These are phyloP conservation scores for Archilochus colubris DNA, from an alignment of 2,113 vertebrate species.

Conservation along the genomic window DNA sequence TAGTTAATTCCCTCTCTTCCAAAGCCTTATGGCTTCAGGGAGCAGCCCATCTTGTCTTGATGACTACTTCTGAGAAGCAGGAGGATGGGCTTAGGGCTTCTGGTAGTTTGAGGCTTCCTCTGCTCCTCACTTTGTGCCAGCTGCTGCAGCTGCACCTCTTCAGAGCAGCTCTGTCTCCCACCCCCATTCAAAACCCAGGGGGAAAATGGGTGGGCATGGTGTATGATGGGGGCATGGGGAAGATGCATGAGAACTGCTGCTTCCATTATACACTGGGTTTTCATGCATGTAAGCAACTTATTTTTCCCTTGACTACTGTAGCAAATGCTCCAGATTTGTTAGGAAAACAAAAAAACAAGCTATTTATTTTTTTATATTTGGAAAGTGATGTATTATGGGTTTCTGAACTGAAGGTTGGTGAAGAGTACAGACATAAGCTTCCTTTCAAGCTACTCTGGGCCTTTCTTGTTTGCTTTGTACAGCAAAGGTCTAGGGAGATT, in stretches of 20 bases:
- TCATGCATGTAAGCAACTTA: not conserved
- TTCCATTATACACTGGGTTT: not conserved
- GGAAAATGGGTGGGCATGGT: not conserved
- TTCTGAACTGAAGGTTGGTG: constrained; percentile 42
- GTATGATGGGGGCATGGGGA: not conserved
- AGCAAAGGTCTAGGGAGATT: constrained; percentile 61
- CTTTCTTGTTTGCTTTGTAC: constrained; percentile 64
- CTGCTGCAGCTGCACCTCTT: constrained; percentile 51
- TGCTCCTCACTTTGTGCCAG: not conserved
- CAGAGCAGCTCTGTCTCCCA: constrained; percentile 29
- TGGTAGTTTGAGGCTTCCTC: not conserved
- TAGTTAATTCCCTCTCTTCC: not conserved
- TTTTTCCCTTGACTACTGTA: constrained; percentile 43
- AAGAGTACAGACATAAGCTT: constrained; percentile 57
- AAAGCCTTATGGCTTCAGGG: not conserved
- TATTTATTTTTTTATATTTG: constrained; percentile 52
- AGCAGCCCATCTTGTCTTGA: not conserved
- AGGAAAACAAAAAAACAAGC: constrained; percentile 60
- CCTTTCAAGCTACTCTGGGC: constrained; percentile 62
- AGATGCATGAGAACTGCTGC: constrained; percentile 42
- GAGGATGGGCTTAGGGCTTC: not conserved
- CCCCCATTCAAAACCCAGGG: not conserved
- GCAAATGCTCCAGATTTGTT: constrained; percentile 49
- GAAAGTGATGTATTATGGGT: constrained; percentile 53
- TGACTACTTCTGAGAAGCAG: not conserved